Conservation (phyloP, 2,797 vertebrate species). For the Lacerta viridis region DNA sequence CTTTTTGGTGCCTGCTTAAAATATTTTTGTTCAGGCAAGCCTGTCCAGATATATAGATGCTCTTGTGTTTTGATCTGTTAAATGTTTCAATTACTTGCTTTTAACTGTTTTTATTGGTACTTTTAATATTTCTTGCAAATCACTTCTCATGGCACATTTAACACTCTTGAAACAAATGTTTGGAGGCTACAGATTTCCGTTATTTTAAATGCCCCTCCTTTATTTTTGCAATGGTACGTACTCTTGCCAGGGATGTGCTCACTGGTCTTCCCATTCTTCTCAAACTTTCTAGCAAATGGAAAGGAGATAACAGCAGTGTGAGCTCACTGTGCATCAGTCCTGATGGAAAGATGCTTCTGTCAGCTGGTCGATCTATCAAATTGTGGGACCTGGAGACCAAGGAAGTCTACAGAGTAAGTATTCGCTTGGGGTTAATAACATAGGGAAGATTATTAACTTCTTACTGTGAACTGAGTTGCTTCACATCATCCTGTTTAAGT, state of each 20-base stretch:
- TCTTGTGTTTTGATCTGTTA: no score
- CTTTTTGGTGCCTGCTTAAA: no score
- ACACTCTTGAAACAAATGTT: background rate
- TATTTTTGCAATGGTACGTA: background rate
- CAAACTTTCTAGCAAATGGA: slow-evolving; percentile 91
- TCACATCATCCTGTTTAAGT: slow-evolving; percentile 17
- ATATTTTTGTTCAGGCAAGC: no score
- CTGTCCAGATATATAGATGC: no score
- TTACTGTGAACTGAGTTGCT: background rate
- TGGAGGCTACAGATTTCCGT: background rate
- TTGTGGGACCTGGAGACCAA: slow-evolving; percentile 99
- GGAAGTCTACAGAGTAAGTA: slow-evolving; percentile 94
- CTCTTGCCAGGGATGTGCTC: slow-evolving; percentile 33
- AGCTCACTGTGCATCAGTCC: slow-evolving; percentile 94
- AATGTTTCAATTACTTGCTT: no score
- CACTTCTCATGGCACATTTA: background rate
- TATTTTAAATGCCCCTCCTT: background rate
- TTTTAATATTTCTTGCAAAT: no score
- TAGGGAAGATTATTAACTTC: background rate
- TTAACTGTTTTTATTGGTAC: no score
- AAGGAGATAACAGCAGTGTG: slow-evolving; percentile 92
- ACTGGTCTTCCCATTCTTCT: slow-evolving; percentile 40
- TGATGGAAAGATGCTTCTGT: slow-evolving; percentile 96
- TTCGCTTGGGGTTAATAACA: slow-evolving; percentile 28
- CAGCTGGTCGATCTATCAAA: slow-evolving; percentile 95